These are phyloP conservation scores for Actenoides hombroni DNA, from an alignment of 2,113 vertebrate genomes.

Conservation along the genomic window DNA sequence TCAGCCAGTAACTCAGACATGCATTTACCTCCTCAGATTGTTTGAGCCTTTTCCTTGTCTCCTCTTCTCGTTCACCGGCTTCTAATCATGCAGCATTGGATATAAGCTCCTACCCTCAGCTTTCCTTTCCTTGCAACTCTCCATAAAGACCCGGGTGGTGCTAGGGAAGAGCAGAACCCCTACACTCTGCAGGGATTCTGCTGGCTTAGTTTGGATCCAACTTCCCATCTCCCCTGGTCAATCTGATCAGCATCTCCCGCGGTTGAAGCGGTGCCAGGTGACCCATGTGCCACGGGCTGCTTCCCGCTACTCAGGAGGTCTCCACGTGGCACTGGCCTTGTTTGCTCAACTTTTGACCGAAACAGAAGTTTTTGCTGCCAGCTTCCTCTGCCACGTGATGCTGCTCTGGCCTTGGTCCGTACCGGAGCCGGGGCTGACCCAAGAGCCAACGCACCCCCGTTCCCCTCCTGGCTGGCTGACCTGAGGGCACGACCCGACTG, in stretches of 20 bases:
- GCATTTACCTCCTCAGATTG: background rate
- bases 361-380: background rate
- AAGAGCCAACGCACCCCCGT: background rate
- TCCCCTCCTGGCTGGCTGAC: background rate
- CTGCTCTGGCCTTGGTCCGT: background rate
- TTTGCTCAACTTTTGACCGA: background rate
- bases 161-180: background rate
- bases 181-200: background rate
- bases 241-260: background rate
- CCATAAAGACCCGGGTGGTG: background rate
- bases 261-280: background rate
- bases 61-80: background rate
- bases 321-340: background rate
- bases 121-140: accelerated
- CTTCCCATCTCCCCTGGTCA: background rate
- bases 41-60: background rate
- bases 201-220: background rate
- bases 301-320: background rate
- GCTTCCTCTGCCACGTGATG: background rate
- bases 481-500: background rate
- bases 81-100: background rate
- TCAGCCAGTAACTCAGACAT: background rate
- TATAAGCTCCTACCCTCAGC: background rate
- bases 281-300: background rate
- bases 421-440: background rate